Percentiles rank a stretch among this genome's conserved stretches.
Evolutionary conservation across 2,888 invertebrate species (phyloP).

Genomic region (Rhamnusium bicolor): DNA sequence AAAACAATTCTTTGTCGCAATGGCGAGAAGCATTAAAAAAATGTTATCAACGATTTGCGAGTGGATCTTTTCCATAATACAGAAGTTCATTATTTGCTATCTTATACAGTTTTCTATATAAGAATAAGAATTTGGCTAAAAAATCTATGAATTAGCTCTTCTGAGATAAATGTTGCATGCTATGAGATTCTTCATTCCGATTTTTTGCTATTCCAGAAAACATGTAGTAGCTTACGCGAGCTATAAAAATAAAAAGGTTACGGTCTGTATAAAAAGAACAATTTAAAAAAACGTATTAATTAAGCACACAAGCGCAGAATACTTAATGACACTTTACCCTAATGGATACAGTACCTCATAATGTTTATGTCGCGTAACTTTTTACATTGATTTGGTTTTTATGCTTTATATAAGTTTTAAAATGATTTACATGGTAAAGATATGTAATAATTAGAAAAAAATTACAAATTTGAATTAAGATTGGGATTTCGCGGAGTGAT

Average conservation of each 20-base stretch:
- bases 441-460: too few species aligned
- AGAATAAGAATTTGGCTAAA: neutral
- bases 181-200: neutral
- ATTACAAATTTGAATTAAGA: too few species aligned
- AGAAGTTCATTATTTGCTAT: neutral
- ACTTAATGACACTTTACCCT: conserved; percentile 15
- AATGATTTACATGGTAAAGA: too few species aligned
- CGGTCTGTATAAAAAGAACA: neutral
- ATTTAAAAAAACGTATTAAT: conserved; percentile 28
- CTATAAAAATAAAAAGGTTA: conserved; percentile 20
- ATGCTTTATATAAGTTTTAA: too few species aligned
- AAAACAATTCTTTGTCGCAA: too few species aligned
- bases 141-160: neutral
- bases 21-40: too few species aligned
- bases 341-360: conserved; percentile 14
- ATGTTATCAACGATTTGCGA: too few species aligned
- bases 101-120: neutral
- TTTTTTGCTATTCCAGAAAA: conserved; percentile 23
- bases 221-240: neutral
- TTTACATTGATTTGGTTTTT: conserved; percentile 20
- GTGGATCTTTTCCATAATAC: neutral
- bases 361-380: conserved; percentile 20
- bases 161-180: neutral
- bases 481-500: too few species aligned
- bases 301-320: conserved; percentile 26